phyloP scores from a whole-genome alignment of 1,140 invertebrate genomes.

The Drosophila funebris region DNA sequence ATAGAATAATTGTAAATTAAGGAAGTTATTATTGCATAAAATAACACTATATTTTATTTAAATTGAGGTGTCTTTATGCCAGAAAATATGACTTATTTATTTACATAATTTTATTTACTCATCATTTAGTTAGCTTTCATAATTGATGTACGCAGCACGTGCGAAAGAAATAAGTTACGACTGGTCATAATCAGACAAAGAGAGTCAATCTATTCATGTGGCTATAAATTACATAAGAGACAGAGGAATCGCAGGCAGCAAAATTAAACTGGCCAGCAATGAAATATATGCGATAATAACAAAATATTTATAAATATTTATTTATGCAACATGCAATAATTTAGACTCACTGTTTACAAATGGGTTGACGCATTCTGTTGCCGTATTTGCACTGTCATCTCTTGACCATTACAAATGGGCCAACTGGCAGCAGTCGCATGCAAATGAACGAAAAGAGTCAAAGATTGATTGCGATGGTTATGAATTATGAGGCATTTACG shows the following conservation, averaged over 20 bases:
- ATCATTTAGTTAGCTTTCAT: too few relatives aligned
- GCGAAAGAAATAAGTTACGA: conserved; percentile 6
- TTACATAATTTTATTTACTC: too few relatives aligned
- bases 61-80: too few relatives aligned
- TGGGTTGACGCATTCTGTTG: conserved; percentile 13
- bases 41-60: too few relatives aligned
- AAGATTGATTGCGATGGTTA: conserved; percentile 37
- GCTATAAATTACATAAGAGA: not conserved
- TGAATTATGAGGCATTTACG: conserved; percentile 36
- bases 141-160: conserved; percentile 16
- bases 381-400: conserved; percentile 23
- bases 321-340: conserved; percentile 29
- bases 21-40: too few relatives aligned
- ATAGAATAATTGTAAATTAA: too few relatives aligned
- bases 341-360: conserved; percentile 43
- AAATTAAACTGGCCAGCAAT: conserved; percentile 3
- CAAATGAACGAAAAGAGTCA: conserved; percentile 27
- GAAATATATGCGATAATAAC: conserved; percentile 15
- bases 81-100: too few relatives aligned
- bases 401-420: conserved; percentile 46
- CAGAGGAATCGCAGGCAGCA: not conserved
- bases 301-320: conserved; percentile 43
- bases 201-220: not conserved
- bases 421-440: conserved; percentile 20
- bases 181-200: not conserved